Evolutionary conservation across 1,140 invertebrate species (phyloP), one percentile per base, ranked within the genome.

Genomic region (Drosophila varians): DNA sequence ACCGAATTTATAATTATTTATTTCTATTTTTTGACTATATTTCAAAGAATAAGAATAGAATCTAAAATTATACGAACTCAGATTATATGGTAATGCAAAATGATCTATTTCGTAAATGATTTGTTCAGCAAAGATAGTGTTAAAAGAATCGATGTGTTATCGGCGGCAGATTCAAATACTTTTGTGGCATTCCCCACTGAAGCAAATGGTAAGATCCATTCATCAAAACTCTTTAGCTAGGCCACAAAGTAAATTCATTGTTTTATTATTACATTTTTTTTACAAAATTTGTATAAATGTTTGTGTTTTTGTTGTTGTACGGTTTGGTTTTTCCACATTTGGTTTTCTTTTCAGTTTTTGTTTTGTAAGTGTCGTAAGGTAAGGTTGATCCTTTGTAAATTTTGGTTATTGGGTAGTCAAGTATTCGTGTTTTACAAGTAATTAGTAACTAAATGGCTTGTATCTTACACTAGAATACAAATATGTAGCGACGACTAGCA

Each of bases 281-380:
- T 80, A 80, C 77, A 80, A 80, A 79, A 80, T 42, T 68, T 77
- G 77, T 80, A 80, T 73, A 80, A 82, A 80, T 14, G 34, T 58
- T 73, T 68, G 31, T 23, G 25, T 48, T 54, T 60, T 52, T 23
- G n/a, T 74, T 77, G 45, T 45, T 64, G 46, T 54, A 48, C 25
- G 18, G 12, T 7, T n/a, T n/a, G n/a, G n/a, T n/a, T n/a, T 47
- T 25, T 47, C 23, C 7, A 43, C 4, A 43, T 34, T 45, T 28
- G 8, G 19, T 9, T 62, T 61, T 14, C n/a, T 21, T 58, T 28
- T 60, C 14, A 7, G 18, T 60, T 42, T 31, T 19, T 38, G 36
- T 16, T 8, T 38, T 38, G n/a, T 31, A 18, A 31, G 36, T 60
- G 26, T 14, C 1, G 12, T 38, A 38, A 38, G 36, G 36, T 38